Evolutionary conservation across 2,888 invertebrate genomes (phyloP).

Genomic region (Eristalis pertinax): DNA sequence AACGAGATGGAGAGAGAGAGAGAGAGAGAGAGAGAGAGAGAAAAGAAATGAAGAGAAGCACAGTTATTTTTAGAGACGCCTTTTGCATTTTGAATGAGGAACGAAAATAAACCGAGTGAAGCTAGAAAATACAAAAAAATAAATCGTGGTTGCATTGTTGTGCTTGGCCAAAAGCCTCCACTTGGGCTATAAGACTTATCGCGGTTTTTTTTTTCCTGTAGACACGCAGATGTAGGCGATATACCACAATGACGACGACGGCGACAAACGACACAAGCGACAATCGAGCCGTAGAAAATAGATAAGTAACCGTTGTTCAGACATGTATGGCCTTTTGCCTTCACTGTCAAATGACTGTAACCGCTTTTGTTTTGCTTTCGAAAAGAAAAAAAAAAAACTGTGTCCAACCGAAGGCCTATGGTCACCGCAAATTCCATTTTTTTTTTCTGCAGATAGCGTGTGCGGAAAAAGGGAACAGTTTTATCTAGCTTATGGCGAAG

Average conservation of each 20-base stretch:
- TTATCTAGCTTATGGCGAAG: not conserved
- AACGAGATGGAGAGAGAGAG: not conserved
- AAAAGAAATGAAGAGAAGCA: slow-evolving; percentile 20
- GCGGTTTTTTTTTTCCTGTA: slow-evolving; percentile 47
- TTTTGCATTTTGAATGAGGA: slow-evolving; percentile 40
- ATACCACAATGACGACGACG: not conserved
- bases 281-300: not conserved
- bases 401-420: not conserved
- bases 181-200: slow-evolving; percentile 33
- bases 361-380: not conserved
- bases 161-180: not conserved
- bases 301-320: not conserved
- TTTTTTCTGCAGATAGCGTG: not conserved
- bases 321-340: not conserved
- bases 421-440: not conserved
- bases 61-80: slow-evolving; percentile 62
- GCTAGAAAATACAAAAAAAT: not conserved
- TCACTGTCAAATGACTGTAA: slow-evolving; percentile 1
- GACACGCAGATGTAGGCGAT: not conserved
- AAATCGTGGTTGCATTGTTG: not conserved
- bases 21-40: not conserved
- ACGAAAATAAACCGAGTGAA: slow-evolving; percentile 4
- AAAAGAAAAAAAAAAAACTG: not conserved
- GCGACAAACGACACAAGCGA: not conserved
- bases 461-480: not conserved